A percentile compares a stretch with the other conserved stretches of the same genome.
Conservation (phyloP, 2,888 invertebrate species). For the Melanargia galathea region DNA sequence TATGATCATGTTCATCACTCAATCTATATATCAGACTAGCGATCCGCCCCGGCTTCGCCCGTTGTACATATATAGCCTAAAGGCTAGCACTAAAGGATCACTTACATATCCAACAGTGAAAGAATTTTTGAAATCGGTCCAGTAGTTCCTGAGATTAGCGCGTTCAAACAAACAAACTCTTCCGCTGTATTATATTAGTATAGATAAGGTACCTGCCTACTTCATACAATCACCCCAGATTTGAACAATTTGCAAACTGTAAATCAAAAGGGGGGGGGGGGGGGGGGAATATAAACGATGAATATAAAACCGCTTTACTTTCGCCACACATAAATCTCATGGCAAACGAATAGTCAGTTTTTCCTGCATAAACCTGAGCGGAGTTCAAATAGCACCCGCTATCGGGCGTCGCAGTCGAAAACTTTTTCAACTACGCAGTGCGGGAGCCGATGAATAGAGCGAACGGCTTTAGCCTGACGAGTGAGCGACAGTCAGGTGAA, state of each 20-base stretch:
- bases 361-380: slow-evolving; percentile 41
- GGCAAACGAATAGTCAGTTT: slow-evolving; percentile 37
- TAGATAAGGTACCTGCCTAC: no score
- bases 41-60: no score
- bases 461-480: slow-evolving; percentile 69
- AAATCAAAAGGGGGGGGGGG: slow-evolving; percentile 15
- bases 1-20: no score
- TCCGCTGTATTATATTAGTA: no score
- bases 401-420: slow-evolving; percentile 65
- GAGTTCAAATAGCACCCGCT: slow-evolving; percentile 55
- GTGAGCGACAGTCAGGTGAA: slow-evolving; percentile 60
- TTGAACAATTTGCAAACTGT: slow-evolving; percentile 10
- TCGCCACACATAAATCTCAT: slow-evolving; percentile 31
- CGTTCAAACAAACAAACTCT: no score
- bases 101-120: no score
- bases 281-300: slow-evolving; percentile 12
- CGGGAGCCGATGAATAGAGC: slow-evolving; percentile 42
- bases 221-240: background rate
- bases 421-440: slow-evolving; percentile 64
- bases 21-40: no score
- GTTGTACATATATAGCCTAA: no score
- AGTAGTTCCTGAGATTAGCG: no score
- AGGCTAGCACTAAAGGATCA: no score
- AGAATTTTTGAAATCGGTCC: no score
- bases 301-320: slow-evolving; percentile 25